Evolutionary conservation across 1,140 invertebrate species (phyloP).

Genomic region (Protaetia brevitarsis): DNA sequence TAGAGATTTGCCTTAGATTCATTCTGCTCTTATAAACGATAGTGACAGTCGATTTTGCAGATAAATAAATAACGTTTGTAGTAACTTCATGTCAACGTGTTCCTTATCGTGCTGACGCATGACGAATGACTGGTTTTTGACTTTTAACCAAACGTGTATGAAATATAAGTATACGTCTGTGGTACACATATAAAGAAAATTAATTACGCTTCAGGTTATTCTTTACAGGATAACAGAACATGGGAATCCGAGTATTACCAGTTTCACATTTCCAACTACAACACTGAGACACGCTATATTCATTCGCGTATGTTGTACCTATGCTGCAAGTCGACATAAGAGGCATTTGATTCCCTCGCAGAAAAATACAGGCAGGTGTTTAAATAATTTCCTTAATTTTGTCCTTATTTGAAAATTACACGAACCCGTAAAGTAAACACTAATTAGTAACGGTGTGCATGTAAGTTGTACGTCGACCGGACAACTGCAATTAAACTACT

Average conservation of each 20-base stretch:
- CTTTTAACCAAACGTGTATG: neutral
- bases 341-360: neutral
- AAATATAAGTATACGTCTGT: neutral
- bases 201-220: slow-evolving; percentile 4
- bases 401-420: slow-evolving; percentile 21
- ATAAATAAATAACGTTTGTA: too few species aligned
- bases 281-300: neutral
- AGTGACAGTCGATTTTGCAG: too few species aligned
- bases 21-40: too few species aligned
- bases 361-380: slow-evolving; percentile 16
- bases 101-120: too few species aligned
- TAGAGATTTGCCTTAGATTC: too few species aligned
- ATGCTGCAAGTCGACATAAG: neutral
- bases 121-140: too few species aligned
- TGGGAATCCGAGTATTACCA: neutral
- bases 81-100: too few species aligned
- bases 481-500: slow-evolving; percentile 8
- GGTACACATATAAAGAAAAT: slow-evolving; percentile 16
- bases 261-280: slow-evolving; percentile 20
- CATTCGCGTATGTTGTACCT: slow-evolving; percentile 6
- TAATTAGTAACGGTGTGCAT: slow-evolving; percentile 14
- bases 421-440: slow-evolving; percentile 4
- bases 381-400: slow-evolving; percentile 22
- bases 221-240: neutral
- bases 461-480: neutral